Percentiles rank a stretch among this genome's conserved stretches.
These are phyloP conservation scores for Coptodon rendalli DNA, from an alignment of 2,113 vertebrate genomes.

Conservation along the genomic window DNA sequence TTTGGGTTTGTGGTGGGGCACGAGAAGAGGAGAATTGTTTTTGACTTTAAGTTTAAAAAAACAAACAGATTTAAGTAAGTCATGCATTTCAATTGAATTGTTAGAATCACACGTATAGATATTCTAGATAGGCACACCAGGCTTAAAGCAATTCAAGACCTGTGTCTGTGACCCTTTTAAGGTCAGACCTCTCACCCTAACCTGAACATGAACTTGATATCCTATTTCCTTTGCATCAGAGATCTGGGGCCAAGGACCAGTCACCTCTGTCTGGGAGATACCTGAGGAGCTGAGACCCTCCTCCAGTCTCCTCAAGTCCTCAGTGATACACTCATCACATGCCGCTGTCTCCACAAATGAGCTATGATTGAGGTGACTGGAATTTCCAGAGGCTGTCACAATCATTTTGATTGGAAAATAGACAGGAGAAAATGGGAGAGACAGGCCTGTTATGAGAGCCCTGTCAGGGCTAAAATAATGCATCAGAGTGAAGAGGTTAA, in stretches of 20 bases:
- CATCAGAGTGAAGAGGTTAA: conserved; percentile 74
- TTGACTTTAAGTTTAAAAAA: background rate
- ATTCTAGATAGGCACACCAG: background rate
- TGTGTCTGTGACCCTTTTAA: conserved; percentile 14
- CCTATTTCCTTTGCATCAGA: conserved; percentile 24
- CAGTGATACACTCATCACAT: conserved; percentile 63
- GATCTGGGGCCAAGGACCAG: background rate
- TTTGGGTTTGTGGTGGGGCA: background rate
- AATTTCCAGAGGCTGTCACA: conserved; percentile 73
- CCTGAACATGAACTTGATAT: conserved; percentile 44
- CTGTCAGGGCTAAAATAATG: conserved; percentile 72
- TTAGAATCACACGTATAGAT: background rate
- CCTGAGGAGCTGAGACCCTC: background rate
- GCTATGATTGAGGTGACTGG: conserved; percentile 71
- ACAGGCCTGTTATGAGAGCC: conserved; percentile 71
- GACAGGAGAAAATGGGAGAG: conserved; percentile 68
- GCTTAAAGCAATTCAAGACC: conserved; percentile 3
- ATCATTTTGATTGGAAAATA: conserved; percentile 69
- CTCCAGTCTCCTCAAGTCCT: background rate
- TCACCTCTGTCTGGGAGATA: background rate
- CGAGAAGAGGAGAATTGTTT: background rate
- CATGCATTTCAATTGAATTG: background rate
- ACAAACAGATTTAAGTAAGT: background rate
- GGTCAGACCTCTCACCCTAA: conserved; percentile 23
- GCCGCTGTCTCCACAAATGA: conserved; percentile 60